Evolutionary conservation across 2,888 invertebrate genomes (phyloP), one percentile per base, ranked within the genome.

Genomic region (Eubasilissa splendida): DNA sequence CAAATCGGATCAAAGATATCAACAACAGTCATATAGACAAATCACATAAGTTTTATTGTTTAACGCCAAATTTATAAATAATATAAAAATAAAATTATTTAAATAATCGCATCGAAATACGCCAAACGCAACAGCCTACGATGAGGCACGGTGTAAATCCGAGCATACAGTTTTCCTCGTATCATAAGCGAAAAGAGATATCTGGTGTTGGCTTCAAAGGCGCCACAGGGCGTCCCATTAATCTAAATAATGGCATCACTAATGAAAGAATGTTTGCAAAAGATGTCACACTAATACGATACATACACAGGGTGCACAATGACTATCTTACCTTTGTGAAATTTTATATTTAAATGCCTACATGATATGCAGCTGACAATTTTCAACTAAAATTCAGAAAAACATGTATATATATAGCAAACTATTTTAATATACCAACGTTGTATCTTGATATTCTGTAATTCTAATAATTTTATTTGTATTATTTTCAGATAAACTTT

Each of bases 251-350:
- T 81, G 82, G 79, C 70, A 71, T 52, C 70, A 79, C 83, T 81
- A 82, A 84, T 82, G 83, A 82, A 82, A 84, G 80, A 84, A 80
- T 82, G 82, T 84, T 84, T 81, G 82, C 81, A 82, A 81, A 82
- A 82, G 80, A 82, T 84, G 83, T 84, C 82, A 79, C 79, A 81
- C 83, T 84, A 84, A 84, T 84, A 82, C 83, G 83, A 66, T 65
- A 80, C 79, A 83, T 78, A 81, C 22, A 70, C 70, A 63, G 70
- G 70, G 70, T 70, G 54, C 8, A 42, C 9, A 42, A 1, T 52
- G 50, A 0, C n/a, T 52, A 0, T 3, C 50, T 68, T 63, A 63
- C 0, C 63, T 31, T 12, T 2, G 33, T 31, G 12, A 33, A 7
- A 42, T 42, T 42, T 5, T 42, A 42, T 42, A 22, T 42, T 42